phyloP scores from a whole-genome alignment of 2,113 vertebrate genomes.

The Semicossyphus pulcher region DNA sequence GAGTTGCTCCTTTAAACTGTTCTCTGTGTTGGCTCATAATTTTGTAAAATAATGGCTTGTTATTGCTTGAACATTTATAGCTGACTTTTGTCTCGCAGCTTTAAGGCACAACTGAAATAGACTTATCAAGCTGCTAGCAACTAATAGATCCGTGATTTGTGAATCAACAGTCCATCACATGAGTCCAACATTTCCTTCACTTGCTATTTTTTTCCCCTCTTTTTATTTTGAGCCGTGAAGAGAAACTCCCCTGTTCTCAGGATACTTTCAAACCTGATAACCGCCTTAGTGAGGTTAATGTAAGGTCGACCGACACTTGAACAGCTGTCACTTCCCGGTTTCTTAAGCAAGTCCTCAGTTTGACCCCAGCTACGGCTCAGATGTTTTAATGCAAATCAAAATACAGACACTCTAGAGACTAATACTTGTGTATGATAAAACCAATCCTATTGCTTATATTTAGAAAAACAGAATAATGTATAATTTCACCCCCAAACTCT shows the following conservation, averaged over 20 bases:
- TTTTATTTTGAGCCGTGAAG: too few relatives aligned
- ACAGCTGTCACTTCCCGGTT: constrained; percentile 4
- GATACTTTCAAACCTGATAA: background rate
- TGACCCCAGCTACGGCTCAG: constrained; percentile 7
- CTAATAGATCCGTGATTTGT: background rate
- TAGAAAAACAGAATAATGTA: constrained; percentile 19
- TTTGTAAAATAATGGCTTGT: too few relatives aligned
- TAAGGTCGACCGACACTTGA: constrained; percentile 15
- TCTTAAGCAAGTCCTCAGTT: constrained; percentile 17
- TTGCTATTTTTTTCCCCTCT: background rate
- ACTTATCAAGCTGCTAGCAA: background rate
- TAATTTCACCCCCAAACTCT: constrained; percentile 10
- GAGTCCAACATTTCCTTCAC: background rate
- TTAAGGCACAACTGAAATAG: background rate
- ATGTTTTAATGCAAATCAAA: constrained; percentile 6
- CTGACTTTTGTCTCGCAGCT: background rate
- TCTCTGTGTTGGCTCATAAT: too few relatives aligned
- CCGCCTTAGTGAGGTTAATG: constrained; percentile 17
- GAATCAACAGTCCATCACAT: background rate
- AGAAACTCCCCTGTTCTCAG: background rate
- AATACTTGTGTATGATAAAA: constrained; percentile 7
- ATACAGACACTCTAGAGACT: constrained; percentile 10
- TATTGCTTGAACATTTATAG: background rate
- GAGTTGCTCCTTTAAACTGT: too few relatives aligned
- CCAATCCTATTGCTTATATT: constrained; percentile 24